These are phyloP conservation scores for Hirudinaria manillensis DNA, from an alignment of 2,888 invertebrate genomes.

Conservation along the genomic window DNA sequence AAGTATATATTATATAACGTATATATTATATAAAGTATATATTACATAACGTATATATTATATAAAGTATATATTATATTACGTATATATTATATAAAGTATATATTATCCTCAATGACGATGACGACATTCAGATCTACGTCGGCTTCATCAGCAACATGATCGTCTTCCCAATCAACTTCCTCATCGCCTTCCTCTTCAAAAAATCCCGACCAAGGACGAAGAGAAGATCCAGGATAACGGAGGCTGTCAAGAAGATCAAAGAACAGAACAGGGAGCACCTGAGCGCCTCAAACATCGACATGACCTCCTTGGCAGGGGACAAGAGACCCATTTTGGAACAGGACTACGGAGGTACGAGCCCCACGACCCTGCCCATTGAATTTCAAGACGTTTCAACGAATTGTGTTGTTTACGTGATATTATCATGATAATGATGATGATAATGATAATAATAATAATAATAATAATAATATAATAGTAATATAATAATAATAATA, in stretches of 20 bases:
- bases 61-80: too few species aligned
- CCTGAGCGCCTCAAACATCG: neutral
- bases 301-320: neutral
- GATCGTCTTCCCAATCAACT: conserved; percentile 55
- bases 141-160: conserved; percentile 55
- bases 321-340: conserved; percentile 2
- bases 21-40: too few species aligned
- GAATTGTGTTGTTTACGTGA: too few species aligned
- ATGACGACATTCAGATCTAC: conserved; percentile 53
- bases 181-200: conserved; percentile 55
- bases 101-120: too few species aligned
- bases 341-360: neutral
- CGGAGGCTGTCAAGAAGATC: conserved; percentile 42
- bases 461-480: neutral
- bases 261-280: conserved; percentile 15
- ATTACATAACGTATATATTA: too few species aligned
- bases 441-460: neutral
- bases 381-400: neutral
- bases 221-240: conserved; percentile 48
- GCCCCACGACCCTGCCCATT: neutral
- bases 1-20: too few species aligned
- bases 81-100: too few species aligned
- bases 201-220: conserved; percentile 52
- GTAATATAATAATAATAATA: neutral
- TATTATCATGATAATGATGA: too few species aligned